Evolutionary conservation across 2,888 invertebrate species (phyloP), one percentile per base, ranked within the genome.

Genomic region (Augochlorella aurata): DNA sequence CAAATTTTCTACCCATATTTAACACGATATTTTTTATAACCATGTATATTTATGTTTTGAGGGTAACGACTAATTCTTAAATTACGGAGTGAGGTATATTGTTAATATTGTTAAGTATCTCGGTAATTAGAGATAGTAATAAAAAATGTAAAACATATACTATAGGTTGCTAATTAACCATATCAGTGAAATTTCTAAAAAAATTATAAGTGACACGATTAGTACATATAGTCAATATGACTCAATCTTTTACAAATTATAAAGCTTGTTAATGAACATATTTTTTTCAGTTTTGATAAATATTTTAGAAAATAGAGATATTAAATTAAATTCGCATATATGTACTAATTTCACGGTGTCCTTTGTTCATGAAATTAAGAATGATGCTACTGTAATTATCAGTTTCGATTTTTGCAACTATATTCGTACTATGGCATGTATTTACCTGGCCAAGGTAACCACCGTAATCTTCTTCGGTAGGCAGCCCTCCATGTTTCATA

Each of bases 401-500:
- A 61, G 29, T 61, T 61, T 61, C 29, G 7, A n/a, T 63, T 44
- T 63, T 24, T 16, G 29, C 12, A 75, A 58, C 54, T 58, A 18
- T 54, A 74, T 3, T 61, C 18, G 7, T 68, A 78, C 67, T 45
- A 10, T 52, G 49, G 29, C 8, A 58, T 47, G 44, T 44, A 72
- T 82, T 89, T 92, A 97, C 97, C 95, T 97, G 97, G 87, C 98
- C 98, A 85, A 98, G 94, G 90, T 99, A 99, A 0, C 97, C 96
- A 8, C 99, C 99, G 92, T 99, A 99, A 83, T 96, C 96, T 76
- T 97, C 98, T 92, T 98, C 98, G 14, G 97, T 96, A 0, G 98
- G 97, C 65, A 99, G 95, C 74, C 98, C 97, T 73, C 97, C 97
- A 89, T 97, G 97, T 92, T 97, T 97, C 95, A 97, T 95, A 94